phyloP scores from a whole-genome alignment of 2,113 vertebrate genomes.

The Oophaga pumilio region DNA sequence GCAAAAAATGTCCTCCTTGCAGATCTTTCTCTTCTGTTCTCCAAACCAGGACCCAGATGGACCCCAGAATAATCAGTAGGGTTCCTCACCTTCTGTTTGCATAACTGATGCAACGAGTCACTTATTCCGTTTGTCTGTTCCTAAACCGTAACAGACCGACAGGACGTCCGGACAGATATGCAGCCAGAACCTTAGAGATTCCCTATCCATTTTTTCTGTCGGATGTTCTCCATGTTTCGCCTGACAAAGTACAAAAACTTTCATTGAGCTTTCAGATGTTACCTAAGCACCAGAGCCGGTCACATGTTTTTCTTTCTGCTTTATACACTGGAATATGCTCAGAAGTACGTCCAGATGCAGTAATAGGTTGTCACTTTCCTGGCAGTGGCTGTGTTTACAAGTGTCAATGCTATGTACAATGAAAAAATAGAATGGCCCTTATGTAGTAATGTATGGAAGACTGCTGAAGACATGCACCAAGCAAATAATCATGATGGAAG shows the following conservation, averaged over 20 bases:
- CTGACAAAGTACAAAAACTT: neutral
- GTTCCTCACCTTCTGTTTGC: too few relatives aligned
- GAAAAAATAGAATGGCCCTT: neutral
- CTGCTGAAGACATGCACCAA: neutral
- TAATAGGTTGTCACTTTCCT: neutral
- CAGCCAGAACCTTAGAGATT: neutral
- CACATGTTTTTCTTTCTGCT: neutral
- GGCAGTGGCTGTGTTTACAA: neutral
- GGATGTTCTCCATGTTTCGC: neutral
- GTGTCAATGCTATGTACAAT: slow-evolving; percentile 20
- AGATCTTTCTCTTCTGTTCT: too few relatives aligned
- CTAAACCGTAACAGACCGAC: too few relatives aligned
- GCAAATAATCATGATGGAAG: neutral
- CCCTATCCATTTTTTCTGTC: neutral
- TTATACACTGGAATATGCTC: slow-evolving; percentile 2
- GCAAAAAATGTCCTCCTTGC: too few relatives aligned
- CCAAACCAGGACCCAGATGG: too few relatives aligned
- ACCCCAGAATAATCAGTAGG: too few relatives aligned
- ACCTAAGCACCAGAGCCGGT: neutral
- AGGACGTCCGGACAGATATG: too few relatives aligned
- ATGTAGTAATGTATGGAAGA: neutral
- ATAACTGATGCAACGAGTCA: too few relatives aligned
- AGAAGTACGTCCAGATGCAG: neutral
- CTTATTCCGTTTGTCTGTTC: too few relatives aligned
- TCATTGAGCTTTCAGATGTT: neutral